Percentiles rank a stretch among this genome's conserved stretches.
These are phyloP conservation scores for Micronycteris hirsuta DNA, from an alignment of 2,113 vertebrate genomes.

Conservation along the genomic window DNA sequence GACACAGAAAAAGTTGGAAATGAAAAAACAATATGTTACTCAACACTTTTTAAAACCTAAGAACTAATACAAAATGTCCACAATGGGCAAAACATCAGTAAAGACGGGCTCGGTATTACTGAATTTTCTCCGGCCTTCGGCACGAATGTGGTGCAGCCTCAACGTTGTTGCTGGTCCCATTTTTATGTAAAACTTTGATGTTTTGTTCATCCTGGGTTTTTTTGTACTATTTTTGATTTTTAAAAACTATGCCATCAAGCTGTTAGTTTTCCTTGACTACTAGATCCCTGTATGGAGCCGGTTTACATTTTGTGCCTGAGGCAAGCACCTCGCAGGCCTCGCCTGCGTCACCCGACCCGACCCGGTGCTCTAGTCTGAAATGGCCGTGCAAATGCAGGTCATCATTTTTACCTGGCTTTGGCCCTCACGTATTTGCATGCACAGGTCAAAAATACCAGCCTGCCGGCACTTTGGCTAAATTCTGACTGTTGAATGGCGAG, in stretches of 20 bases:
- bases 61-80: not conserved
- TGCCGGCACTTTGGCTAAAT: too few relatives aligned
- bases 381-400: not conserved
- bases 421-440: not conserved
- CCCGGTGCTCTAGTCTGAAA: not conserved
- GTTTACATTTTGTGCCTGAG: not conserved
- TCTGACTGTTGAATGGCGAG: not conserved
- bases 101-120: not conserved
- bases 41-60: not conserved
- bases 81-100: not conserved
- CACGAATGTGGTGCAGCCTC: not conserved
- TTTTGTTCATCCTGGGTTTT: not conserved
- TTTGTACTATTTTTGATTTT: not conserved
- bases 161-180: not conserved
- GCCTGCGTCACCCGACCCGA: fast-evolving
- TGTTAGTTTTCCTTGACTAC: not conserved
- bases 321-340: not conserved
- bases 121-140: not conserved
- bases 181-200: not conserved
- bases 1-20: not conserved
- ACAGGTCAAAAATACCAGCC: not conserved
- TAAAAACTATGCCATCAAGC: not conserved
- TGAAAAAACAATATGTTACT: not conserved
- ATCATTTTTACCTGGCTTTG: not conserved
- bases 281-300: not conserved